Conservation (phyloP, 1,140 invertebrate genomes). For the Lethocerus indicus region DNA sequence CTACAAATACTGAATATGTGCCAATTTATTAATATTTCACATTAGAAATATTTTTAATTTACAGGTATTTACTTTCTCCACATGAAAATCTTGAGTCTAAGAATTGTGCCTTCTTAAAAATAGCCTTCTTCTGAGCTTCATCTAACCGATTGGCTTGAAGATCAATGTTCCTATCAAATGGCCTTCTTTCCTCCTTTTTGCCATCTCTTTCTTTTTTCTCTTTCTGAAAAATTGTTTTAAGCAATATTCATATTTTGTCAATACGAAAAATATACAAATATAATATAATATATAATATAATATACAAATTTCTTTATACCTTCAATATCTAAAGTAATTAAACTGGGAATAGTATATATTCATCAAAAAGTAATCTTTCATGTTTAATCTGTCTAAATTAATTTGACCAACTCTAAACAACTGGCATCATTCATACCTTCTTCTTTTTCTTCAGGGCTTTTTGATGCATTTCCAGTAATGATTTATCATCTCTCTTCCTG, state of each 20-base stretch:
- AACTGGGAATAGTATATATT: too few species aligned
- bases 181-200: slow-evolving; percentile 43
- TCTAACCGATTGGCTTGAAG: slow-evolving; percentile 70
- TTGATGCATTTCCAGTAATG: slow-evolving; percentile 62
- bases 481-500: too few species aligned
- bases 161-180: slow-evolving; percentile 73
- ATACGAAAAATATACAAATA: background rate
- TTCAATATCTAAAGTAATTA: background rate
- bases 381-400: too few species aligned
- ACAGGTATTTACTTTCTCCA: slow-evolving; percentile 57
- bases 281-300: background rate
- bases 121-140: slow-evolving; percentile 61
- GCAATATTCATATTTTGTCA: background rate
- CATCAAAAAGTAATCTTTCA: too few species aligned
- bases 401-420: background rate
- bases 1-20: too few species aligned
- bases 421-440: slow-evolving; percentile 34
- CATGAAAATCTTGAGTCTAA: slow-evolving; percentile 61
- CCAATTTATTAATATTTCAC: too few species aligned
- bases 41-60: too few species aligned
- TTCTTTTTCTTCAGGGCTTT: slow-evolving; percentile 62
- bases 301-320: background rate
- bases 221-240: slow-evolving; percentile 33
- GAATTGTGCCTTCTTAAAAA: slow-evolving; percentile 68
- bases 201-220: slow-evolving; percentile 35